Base-by-base conservation (phyloP, 2,888 invertebrate species). In the Melanargia galathea region DNA sequence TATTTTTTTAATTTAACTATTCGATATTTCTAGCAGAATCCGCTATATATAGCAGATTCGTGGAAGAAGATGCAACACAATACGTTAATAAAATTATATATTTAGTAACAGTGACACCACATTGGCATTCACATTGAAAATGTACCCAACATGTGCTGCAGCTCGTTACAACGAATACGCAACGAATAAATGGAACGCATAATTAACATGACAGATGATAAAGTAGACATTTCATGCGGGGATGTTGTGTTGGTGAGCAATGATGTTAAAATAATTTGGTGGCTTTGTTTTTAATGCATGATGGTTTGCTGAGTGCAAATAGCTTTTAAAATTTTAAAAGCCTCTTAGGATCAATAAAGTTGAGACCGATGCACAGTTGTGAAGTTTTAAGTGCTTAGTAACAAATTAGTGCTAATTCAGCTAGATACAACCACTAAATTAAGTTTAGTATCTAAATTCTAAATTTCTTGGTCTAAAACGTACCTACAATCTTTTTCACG, bases 151-250 rank as follows among this genome's bases (percentile, higher is more conserved):
- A 57, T 46, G 43, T 46, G 26, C 20, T 13, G 30, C 30, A 46
- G 5, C 45, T 22, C 22, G 45, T 22, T 52, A 20, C 52, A 46
- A n/a, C n/a, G n/a, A n/a, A 11, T 26, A 26, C 57, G 46, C 11
- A 40, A 30, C 16, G 18, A 46, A 57, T 57, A 45, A 57, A 57
- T 52, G 52, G 52, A 52, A 45, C 57, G 30, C 57, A 45, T 33
- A 57, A 57, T 57, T 57, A 57, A 57, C 57, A 45, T 45, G 45
- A 57, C 57, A 43, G 30, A 57, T 57, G 57, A 57, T 57, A 57
- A 57, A 57, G 57, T 57, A 57, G 57, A 56, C 43, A 56, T 57
- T 46, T 57, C 57, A 57, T 57, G 46, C 57, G 30, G 57, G 30
- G 13, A 30, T 57, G 57, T 57, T 57, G 20, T 57, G 57, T 35